Conservation (phyloP, 2,888 invertebrate genomes). For the Tromatobia lineatoria region DNA sequence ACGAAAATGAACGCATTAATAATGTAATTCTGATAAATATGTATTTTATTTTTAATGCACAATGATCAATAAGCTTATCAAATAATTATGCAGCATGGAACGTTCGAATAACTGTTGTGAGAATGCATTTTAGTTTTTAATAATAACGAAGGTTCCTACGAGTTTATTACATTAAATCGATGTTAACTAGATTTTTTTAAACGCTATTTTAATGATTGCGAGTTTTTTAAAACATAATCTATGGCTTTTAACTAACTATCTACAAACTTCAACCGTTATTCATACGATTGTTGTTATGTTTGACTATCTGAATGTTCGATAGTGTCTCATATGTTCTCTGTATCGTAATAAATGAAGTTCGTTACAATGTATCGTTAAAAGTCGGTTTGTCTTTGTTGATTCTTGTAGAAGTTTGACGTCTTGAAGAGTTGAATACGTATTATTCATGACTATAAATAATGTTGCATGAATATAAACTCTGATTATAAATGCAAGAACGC, state of each 20-base stretch:
- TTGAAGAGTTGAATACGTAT: not conserved
- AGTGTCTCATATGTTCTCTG: conserved; percentile 22
- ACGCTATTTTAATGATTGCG: conserved; percentile 47
- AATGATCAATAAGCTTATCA: conserved; percentile 4
- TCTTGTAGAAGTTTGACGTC: not conserved
- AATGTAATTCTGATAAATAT: conserved; percentile 41
- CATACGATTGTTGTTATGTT: conserved; percentile 44
- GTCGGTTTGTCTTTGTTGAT: not conserved
- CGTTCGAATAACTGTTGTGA: not conserved
- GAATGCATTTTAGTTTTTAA: conserved; percentile 5
- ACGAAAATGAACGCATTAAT: conserved; percentile 46
- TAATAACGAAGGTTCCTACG: conserved; percentile 22
- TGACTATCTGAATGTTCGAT: conserved; percentile 9
- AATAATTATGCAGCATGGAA: conserved; percentile 16
- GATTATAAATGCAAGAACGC: conserved; percentile 2
- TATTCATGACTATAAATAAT: not conserved
- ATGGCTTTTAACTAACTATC: conserved; percentile 56
- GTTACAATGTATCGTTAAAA: not conserved
- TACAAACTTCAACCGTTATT: conserved; percentile 44
- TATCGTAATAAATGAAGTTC: conserved; percentile 59
- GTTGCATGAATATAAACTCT: too few species aligned
- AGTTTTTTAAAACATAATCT: not conserved
- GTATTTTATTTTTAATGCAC: conserved; percentile 31
- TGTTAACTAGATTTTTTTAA: conserved; percentile 55
- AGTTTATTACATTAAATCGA: conserved; percentile 22